phyloP scores from a whole-genome alignment of 2,113 vertebrate genomes.

The Platichthys flesus region DNA sequence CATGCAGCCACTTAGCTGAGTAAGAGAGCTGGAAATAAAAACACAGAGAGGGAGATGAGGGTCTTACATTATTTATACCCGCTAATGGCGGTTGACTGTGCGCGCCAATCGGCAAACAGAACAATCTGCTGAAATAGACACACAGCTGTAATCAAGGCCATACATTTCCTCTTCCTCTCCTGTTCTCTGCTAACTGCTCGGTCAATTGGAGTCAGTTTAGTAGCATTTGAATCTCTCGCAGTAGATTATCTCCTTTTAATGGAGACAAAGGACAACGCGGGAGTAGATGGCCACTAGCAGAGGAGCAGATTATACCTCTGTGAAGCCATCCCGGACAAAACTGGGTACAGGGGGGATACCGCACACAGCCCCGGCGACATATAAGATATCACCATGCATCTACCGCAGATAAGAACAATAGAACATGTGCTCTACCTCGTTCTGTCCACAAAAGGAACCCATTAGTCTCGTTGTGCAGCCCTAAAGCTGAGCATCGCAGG shows the following conservation, averaged over 20 bases:
- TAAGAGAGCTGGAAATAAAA: constrained; percentile 83
- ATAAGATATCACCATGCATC: constrained; percentile 47
- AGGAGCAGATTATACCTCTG: constrained; percentile 64
- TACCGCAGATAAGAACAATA: constrained; percentile 65
- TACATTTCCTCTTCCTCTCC: constrained; percentile 90
- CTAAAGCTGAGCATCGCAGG: constrained; percentile 69
- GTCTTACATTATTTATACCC: constrained; percentile 99
- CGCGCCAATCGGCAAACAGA: constrained; percentile 91
- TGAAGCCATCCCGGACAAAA: constrained; percentile 27
- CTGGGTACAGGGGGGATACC: constrained; percentile 33
- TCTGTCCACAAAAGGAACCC: constrained; percentile 75
- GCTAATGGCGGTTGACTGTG: constrained; percentile 95
- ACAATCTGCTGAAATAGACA: constrained; percentile 94
- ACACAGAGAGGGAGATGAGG: constrained; percentile 53
- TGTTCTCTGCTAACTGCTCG: constrained; percentile 88
- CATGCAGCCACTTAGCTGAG: constrained; percentile 95
- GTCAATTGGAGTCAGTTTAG: constrained; percentile 95
- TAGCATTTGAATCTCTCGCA: constrained; percentile 90
- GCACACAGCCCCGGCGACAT: constrained; percentile 38
- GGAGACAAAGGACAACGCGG: constrained; percentile 75
- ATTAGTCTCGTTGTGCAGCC: constrained; percentile 76
- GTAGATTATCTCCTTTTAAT: constrained; percentile 84
- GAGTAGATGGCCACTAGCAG: constrained; percentile 52
- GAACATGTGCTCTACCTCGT: constrained; percentile 68
- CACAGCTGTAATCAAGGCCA: constrained; percentile 94